Evolutionary conservation across 92 coral and sea anemone species (phyloP), one percentile per base, ranked within the genome.

Genomic region (Muricea muricata): DNA sequence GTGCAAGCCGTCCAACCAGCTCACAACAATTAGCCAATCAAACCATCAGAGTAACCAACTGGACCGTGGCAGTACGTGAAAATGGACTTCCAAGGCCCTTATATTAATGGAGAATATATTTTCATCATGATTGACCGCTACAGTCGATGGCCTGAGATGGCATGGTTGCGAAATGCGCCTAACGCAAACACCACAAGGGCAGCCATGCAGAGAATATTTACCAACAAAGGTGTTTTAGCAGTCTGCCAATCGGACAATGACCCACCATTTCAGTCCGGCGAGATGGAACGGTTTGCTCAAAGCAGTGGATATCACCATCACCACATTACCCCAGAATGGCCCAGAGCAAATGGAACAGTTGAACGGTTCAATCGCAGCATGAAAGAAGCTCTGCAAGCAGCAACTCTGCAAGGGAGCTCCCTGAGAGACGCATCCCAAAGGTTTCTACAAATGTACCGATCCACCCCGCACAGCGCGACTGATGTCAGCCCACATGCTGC

Each of bases 231-330:
- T 13, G 65, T 87, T 23, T 52, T 82, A 29, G 65, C 21, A 50
- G 83, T 74, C 23, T 50, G 82, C 72, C 86, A 77, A 21, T 79
- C 89, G n/a, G 89, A 86, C 73, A 86, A 79, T 33, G 89, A 74
- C 14, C 6, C 74, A 35, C 82, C 82, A 18, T 77, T 87, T 37
- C 81, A 79, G 35, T 87, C 90, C 31, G 34, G 20, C 15, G 85
- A 86, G n/a, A 79, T 79, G 58, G 55, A 78, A 63, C 48, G 30
- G 41, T 85, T 58, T 28, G 57, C 75, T 42, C 12, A 68, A 21
- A 24, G 47, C 32, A 79, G 67, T 20, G 79, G 71, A 6, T 39
- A 48, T 35, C 14, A 13, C 24, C 79, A 69, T 30, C 45, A 82
- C 35, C 87, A 23, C 18, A 72, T 77, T 9, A 78, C 89, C 0